Percentiles rank a stretch among this genome's conserved stretches.
Conservation (phyloP, 2,113 vertebrate genomes). For the Dissostichus mawsoni region DNA sequence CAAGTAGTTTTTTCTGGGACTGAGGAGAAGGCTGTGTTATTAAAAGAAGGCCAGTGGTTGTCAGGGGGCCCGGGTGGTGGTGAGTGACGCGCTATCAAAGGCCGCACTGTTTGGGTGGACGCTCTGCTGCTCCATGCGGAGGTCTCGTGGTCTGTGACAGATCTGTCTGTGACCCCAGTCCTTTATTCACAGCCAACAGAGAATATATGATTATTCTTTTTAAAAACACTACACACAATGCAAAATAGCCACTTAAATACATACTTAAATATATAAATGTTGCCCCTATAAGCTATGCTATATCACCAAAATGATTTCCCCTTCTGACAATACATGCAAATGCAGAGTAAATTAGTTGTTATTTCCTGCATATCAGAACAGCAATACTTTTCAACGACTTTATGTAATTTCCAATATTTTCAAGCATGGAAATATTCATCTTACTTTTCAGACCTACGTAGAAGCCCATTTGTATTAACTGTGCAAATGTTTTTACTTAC, state of each 20-base stretch:
- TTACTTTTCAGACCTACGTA: not conserved
- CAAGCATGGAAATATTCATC: not conserved
- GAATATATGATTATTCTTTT: constrained; percentile 30
- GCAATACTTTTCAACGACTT: not conserved
- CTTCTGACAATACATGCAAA: not conserved
- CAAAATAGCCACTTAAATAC: not conserved
- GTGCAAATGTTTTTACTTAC: not conserved
- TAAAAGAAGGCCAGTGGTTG: constrained; percentile 72
- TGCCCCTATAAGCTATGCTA: not conserved
- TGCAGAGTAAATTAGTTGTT: not conserved
- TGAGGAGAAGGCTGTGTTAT: constrained; percentile 69
- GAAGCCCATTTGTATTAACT: not conserved
- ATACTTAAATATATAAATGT: not conserved
- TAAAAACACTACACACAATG: constrained; percentile 4
- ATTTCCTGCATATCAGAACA: not conserved
- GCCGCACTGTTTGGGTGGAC: constrained; percentile 75
- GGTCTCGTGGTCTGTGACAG: constrained; percentile 75
- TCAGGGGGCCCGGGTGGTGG: constrained; percentile 53
- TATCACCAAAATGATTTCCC: not conserved
- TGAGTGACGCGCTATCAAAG: constrained; percentile 81
- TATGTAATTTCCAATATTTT: not conserved
- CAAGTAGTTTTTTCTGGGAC: constrained; percentile 49
- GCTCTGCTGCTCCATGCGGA: constrained; percentile 61
- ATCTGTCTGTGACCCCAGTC: constrained; percentile 60
- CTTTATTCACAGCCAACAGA: constrained; percentile 23